phyloP scores from a whole-genome alignment of 2,797 vertebrate species.

The Garrulus glandarius region DNA sequence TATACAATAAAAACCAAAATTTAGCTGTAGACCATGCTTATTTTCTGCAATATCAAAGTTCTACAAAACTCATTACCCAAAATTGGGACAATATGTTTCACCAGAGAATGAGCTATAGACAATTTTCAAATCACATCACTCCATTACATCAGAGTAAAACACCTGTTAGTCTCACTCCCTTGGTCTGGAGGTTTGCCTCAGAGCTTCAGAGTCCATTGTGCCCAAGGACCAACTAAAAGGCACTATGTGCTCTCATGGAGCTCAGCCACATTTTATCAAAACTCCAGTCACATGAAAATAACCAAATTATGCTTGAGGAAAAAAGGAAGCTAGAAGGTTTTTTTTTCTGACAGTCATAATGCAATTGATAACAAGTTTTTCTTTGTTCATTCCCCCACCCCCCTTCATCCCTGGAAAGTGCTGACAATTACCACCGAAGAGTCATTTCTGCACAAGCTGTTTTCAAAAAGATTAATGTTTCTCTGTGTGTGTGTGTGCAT shows the following conservation, averaged over 20 bases:
- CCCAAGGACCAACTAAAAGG: neutral
- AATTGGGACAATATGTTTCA: neutral
- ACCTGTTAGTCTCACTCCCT: neutral
- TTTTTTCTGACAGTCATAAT: neutral
- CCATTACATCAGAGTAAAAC: neutral
- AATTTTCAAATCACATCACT: neutral
- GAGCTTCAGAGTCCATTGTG: neutral
- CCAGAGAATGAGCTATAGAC: neutral
- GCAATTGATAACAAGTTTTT: neutral
- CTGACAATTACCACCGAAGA: neutral
- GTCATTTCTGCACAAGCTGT: neutral
- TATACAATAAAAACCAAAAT: neutral
- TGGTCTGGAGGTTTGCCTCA: neutral
- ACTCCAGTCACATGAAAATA: neutral
- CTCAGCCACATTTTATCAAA: neutral
- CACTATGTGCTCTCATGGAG: fast-evolving
- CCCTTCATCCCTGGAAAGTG: neutral
- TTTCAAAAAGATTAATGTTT: neutral
- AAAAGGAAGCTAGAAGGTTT: neutral
- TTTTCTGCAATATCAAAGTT: neutral
- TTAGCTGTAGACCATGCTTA: neutral
- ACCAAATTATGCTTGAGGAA: neutral
- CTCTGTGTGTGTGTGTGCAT: neutral
- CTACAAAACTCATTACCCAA: neutral
- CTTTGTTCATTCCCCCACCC: fast-evolving